These are phyloP conservation scores for Drosophila acutilabella DNA, from an alignment of 2,888 invertebrate genomes.

Conservation along the genomic window DNA sequence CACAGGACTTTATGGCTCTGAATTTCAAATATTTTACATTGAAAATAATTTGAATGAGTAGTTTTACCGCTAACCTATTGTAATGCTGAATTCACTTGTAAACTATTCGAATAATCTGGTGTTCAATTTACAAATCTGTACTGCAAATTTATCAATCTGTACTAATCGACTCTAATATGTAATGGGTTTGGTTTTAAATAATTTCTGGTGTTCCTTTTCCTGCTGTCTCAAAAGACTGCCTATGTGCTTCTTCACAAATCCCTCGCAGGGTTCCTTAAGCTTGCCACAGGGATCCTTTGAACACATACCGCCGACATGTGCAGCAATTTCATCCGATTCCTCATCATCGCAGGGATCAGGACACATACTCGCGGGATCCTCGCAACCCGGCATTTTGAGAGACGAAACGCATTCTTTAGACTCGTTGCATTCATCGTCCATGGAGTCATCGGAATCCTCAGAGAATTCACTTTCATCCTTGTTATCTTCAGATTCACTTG, in stretches of 20 bases:
- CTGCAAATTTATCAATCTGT: background rate
- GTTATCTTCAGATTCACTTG: background rate
- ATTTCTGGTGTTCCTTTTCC: background rate
- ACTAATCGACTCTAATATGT: background rate
- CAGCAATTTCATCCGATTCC: slow-evolving; percentile 22
- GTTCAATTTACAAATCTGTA: background rate
- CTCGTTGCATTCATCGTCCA: background rate
- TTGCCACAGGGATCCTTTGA: slow-evolving; percentile 15
- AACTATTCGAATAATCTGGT: background rate
- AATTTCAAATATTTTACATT: slow-evolving; percentile 82
- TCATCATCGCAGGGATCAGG: slow-evolving; percentile 11
- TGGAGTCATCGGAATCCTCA: background rate
- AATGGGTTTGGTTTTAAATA: background rate
- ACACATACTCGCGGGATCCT: background rate
- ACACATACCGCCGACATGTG: slow-evolving; percentile 18
- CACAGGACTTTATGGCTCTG: slow-evolving; percentile 81
- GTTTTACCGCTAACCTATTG: background rate
- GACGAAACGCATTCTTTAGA: background rate
- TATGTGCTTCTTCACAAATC: slow-evolving; percentile 21
- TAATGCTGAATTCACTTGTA: background rate
- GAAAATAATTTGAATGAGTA: slow-evolving; percentile 27
- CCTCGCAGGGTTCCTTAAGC: slow-evolving; percentile 13
- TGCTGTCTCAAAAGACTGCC: background rate
- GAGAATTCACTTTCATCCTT: background rate
- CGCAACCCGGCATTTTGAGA: slow-evolving; percentile 9